Evolutionary conservation across 2,888 invertebrate genomes (phyloP).

Genomic region (Chrysodeixis includens): DNA sequence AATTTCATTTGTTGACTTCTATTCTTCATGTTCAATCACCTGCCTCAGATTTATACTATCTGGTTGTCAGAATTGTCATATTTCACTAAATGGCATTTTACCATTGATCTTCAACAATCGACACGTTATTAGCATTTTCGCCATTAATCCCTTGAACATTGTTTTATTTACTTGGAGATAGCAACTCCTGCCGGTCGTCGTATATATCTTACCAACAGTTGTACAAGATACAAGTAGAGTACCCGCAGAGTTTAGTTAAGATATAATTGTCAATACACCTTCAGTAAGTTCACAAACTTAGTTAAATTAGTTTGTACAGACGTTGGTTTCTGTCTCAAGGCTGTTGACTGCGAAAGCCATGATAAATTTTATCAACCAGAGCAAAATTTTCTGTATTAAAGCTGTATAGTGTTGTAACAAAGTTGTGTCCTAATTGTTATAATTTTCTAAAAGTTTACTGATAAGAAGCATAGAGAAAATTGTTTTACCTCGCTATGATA

Average conservation of each 20-base stretch:
- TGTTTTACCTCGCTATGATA: too few species aligned
- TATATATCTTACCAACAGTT: neutral
- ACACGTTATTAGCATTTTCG: too few species aligned
- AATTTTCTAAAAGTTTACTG: neutral
- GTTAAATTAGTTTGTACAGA: neutral
- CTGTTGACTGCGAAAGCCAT: neutral
- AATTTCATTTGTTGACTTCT: too few species aligned
- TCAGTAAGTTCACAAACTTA: neutral
- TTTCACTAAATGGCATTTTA: too few species aligned
- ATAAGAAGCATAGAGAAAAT: neutral
- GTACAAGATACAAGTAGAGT: neutral
- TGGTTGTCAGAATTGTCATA: too few species aligned
- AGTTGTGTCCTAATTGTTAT: neutral
- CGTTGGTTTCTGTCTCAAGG: neutral
- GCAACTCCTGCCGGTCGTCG: too few species aligned
- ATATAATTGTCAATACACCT: neutral
- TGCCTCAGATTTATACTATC: too few species aligned
- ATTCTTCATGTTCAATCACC: too few species aligned
- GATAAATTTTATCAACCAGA: neutral
- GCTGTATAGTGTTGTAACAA: neutral
- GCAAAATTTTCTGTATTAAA: neutral
- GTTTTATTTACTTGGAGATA: too few species aligned
- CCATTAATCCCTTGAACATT: too few species aligned
- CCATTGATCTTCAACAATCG: too few species aligned
- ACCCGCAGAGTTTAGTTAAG: neutral